These are phyloP conservation scores for Apus apus DNA, from an alignment of 2,113 vertebrate species.

Conservation along the genomic window DNA sequence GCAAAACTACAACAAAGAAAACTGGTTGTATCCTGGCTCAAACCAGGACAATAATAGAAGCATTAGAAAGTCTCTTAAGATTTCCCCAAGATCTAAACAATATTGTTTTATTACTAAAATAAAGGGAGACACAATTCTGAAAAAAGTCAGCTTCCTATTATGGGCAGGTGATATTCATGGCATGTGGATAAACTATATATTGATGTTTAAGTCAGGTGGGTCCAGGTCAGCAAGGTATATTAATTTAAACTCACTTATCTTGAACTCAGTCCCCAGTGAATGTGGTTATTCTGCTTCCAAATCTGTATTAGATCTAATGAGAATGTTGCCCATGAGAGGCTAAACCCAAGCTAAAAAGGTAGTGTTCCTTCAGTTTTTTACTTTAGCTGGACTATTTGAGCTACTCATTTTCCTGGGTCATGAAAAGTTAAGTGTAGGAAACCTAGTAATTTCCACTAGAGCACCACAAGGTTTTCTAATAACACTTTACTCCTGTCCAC, in stretches of 20 bases:
- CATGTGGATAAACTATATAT: accelerated
- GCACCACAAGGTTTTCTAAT: background rate
- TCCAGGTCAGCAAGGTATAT: background rate
- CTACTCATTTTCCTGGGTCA: background rate
- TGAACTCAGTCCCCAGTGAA: background rate
- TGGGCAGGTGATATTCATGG: background rate
- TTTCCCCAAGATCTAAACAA: background rate
- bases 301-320: background rate
- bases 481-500: background rate
- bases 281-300: background rate
- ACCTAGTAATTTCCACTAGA: background rate
- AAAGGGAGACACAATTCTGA: background rate
- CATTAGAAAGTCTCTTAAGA: background rate
- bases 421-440: background rate
- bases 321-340: background rate
- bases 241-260: background rate
- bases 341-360: background rate
- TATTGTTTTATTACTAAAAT: background rate
- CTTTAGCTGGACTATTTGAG: background rate
- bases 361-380: background rate
- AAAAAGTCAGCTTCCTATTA: background rate
- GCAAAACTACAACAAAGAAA: too few species aligned
- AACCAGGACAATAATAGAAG: background rate
- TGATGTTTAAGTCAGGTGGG: background rate
- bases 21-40: too few species aligned